A percentile compares a stretch with the other conserved stretches of the same genome.
These are phyloP conservation scores for Keiferia lycopersicella DNA, from an alignment of 2,888 invertebrate species.

Conservation along the genomic window DNA sequence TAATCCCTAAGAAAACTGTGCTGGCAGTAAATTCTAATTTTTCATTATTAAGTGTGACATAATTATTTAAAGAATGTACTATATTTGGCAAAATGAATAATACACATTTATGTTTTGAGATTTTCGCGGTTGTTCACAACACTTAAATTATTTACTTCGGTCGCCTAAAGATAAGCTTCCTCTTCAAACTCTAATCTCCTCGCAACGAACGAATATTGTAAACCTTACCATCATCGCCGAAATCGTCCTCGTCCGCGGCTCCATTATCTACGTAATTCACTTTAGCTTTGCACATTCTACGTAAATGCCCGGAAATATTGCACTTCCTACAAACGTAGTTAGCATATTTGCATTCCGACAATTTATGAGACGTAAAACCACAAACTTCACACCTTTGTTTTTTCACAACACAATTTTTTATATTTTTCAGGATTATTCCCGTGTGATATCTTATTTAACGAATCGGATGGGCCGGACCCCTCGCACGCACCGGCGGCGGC, in stretches of 20 bases:
- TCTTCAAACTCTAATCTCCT: conserved; percentile 35
- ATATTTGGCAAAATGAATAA: too few species aligned
- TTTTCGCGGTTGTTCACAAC: too few species aligned
- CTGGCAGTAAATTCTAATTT: too few species aligned
- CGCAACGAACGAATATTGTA: conserved; percentile 7
- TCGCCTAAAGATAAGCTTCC: too few species aligned
- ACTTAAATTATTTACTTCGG: too few species aligned
- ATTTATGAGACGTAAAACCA: conserved; percentile 28
- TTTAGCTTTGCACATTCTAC: conserved; percentile 28
- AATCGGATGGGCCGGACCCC: not conserved
- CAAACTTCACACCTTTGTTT: conserved; percentile 25
- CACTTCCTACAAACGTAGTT: conserved; percentile 32
- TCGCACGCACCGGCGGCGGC: not conserved
- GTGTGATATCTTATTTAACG: not conserved
- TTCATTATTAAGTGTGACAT: too few species aligned
- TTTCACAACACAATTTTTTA: not conserved
- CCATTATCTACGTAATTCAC: conserved; percentile 22
- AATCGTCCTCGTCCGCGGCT: conserved; percentile 12
- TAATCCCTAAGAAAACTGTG: too few species aligned
- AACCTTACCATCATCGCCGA: conserved; percentile 18
- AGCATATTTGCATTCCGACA: conserved; percentile 27
- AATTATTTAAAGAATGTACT: too few species aligned
- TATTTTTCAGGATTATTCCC: not conserved
- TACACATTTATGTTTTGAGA: too few species aligned
- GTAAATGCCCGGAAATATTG: conserved; percentile 30